Percentiles rank a stretch among this genome's conserved stretches.
Evolutionary conservation across 2,113 vertebrate genomes (phyloP).

Genomic region (Trachemys scripta): DNA sequence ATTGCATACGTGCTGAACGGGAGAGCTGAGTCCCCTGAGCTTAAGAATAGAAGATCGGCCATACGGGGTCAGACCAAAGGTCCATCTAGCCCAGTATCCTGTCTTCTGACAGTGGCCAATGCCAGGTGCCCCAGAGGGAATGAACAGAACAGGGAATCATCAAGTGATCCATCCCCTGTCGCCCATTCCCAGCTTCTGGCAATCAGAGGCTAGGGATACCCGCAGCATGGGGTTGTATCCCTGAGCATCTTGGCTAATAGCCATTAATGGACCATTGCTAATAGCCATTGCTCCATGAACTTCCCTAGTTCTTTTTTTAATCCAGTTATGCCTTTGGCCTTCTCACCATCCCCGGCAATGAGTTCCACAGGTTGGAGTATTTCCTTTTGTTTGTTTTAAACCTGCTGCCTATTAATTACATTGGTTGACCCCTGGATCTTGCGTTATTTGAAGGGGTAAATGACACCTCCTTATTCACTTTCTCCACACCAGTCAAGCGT

Average conservation of each 20-base stretch:
- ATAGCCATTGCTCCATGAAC: too few species aligned
- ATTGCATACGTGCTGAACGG: background rate
- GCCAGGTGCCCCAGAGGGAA: background rate
- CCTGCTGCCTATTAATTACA: background rate
- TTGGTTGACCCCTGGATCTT: background rate
- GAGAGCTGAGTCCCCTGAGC: background rate
- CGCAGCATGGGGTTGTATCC: background rate
- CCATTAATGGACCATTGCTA: background rate
- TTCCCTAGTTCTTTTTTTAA: too few species aligned
- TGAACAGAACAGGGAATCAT: background rate
- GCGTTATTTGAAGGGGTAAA: background rate
- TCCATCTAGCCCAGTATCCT: background rate
- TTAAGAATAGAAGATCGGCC: background rate
- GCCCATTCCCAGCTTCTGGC: background rate
- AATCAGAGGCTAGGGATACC: background rate
- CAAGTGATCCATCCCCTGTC: background rate
- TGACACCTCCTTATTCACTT: background rate
- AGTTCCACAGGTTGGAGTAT: too few species aligned
- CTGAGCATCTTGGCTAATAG: background rate
- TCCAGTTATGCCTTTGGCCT: too few species aligned
- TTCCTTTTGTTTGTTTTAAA: background rate
- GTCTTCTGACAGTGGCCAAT: background rate
- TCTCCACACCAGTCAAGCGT: background rate
- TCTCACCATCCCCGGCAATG: too few species aligned
- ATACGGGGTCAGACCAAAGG: background rate